Evolutionary conservation across 2,888 invertebrate species (phyloP), one percentile per base, ranked within the genome.

Genomic region (Mythimna vitellina): DNA sequence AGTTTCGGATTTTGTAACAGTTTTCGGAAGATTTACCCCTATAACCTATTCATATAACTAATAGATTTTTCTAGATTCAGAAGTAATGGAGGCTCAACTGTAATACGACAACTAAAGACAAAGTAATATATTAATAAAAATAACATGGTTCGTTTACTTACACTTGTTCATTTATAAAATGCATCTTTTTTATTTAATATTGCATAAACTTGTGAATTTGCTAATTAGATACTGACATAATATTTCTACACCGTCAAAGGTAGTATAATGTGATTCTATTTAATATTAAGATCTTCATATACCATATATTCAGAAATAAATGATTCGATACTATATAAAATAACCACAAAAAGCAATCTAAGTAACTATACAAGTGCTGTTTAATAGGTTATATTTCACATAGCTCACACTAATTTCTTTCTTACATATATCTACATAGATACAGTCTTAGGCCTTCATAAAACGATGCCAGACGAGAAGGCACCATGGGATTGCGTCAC

Each of bases 381-480:
- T 42, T 60, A 17, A 64, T 78, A 71, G 53, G 70, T 71, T 74
- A 69, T 72, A 14, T 65, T 51, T 82, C 65, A 42, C 29, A 49
- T 67, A 32, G 14, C 32, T 22, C 25, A 66, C 35, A 70, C 61
- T 78, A 83, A 72, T 81, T 79, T 72, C 51, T 58, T 81, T 81
- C 65, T 53, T 79, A 68, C 79, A 83, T 83, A 76, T 78, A 42
- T 12, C 1, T 14, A 46, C 17, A 20, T 17, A 81, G 72, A 84
- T 70, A 79, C 61, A 38, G 65, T 60, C 51, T 66, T 67, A 74
- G 82, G 80, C 81, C 75, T 82, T 75, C 82, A 85, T 85, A 85
- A 84, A 84, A 86, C 68, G 81, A 85, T 85, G 83, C 88, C 87
- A 94, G 94, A 94, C 94, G 87, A 81, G 78, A 80, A 77, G 94